phyloP scores from a whole-genome alignment of 2,888 invertebrate species.

The Drosophila heteroneura region DNA sequence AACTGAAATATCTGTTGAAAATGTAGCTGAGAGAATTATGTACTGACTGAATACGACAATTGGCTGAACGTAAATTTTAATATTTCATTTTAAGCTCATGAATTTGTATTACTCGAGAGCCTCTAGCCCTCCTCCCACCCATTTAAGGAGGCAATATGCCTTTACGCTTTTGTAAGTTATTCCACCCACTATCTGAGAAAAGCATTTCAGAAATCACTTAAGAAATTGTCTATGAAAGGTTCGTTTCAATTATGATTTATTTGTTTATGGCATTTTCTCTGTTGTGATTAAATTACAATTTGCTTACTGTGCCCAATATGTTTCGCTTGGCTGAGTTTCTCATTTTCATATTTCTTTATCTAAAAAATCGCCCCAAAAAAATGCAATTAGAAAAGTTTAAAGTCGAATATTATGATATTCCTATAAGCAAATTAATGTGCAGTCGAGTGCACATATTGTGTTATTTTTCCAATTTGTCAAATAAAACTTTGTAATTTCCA shows the following conservation, averaged over 20 bases:
- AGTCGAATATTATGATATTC: constrained; percentile 33
- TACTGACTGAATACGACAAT: constrained; percentile 41
- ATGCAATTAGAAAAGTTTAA: constrained; percentile 55
- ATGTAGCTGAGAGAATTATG: constrained; percentile 52
- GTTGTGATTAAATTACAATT: constrained; percentile 74
- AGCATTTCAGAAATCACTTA: constrained; percentile 45
- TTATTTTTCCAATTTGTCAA: constrained; percentile 9
- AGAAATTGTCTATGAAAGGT: constrained; percentile 35
- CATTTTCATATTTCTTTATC: not conserved
- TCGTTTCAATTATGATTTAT: constrained; percentile 59
- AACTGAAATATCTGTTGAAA: constrained; percentile 69
- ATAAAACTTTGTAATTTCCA: not conserved
- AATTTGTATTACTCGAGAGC: constrained; percentile 62
- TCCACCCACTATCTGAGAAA: not conserved
- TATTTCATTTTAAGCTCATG: constrained; percentile 75
- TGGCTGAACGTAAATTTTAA: constrained; percentile 62
- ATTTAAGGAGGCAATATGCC: constrained; percentile 55
- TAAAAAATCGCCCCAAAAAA: constrained; percentile 7
- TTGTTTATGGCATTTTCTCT: constrained; percentile 55
- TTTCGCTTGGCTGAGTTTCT: constrained; percentile 55
- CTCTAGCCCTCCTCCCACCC: not conserved
- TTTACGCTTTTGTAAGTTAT: constrained; percentile 55
- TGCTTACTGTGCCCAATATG: constrained; percentile 63
- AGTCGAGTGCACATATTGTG: constrained; percentile 26
- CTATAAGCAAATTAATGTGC: constrained; percentile 37